Evolutionary conservation across 2,113 vertebrate genomes (phyloP).

Genomic region (Phoxinus phoxinus): DNA sequence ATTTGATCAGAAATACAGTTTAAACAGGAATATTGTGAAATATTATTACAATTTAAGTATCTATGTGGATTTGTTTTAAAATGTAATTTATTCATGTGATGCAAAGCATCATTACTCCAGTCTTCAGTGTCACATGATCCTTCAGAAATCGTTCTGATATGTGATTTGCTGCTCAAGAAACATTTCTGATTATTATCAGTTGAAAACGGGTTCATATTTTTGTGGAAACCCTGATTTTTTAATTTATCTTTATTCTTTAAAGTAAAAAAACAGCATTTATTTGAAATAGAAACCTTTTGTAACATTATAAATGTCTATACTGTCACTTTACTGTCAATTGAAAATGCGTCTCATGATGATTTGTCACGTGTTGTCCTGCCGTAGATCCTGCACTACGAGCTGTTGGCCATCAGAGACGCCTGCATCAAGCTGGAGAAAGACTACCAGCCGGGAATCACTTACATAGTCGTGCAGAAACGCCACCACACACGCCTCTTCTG

Average conservation of each 20-base stretch:
- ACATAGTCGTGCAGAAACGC: conserved; percentile 97
- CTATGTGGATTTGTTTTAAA: not conserved
- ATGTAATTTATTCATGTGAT: not conserved
- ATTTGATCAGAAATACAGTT: not conserved
- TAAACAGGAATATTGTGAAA: not conserved
- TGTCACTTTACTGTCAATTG: too few relatives aligned
- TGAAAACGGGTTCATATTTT: too few relatives aligned
- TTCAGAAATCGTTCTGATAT: not conserved
- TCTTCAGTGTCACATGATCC: not conserved
- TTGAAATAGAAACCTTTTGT: not conserved
- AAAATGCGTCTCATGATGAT: not conserved
- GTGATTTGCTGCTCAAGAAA: not conserved
- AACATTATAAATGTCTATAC: not conserved
- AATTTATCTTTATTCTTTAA: too few relatives aligned
- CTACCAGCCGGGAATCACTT: conserved; percentile 98
- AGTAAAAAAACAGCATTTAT: not conserved
- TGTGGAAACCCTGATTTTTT: too few relatives aligned
- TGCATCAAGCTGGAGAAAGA: conserved; percentile 99
- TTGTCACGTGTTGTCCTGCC: not conserved
- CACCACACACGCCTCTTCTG: conserved; percentile 98
- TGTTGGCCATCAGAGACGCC: conserved; percentile 96
- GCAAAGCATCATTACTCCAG: not conserved
- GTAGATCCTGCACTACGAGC: conserved; percentile 83
- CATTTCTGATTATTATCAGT: not conserved
- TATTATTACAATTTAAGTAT: not conserved